A percentile compares a stretch with the other conserved stretches of the same genome.
Conservation (phyloP, 2,113 vertebrate species). For the Tiliqua scincoides region DNA sequence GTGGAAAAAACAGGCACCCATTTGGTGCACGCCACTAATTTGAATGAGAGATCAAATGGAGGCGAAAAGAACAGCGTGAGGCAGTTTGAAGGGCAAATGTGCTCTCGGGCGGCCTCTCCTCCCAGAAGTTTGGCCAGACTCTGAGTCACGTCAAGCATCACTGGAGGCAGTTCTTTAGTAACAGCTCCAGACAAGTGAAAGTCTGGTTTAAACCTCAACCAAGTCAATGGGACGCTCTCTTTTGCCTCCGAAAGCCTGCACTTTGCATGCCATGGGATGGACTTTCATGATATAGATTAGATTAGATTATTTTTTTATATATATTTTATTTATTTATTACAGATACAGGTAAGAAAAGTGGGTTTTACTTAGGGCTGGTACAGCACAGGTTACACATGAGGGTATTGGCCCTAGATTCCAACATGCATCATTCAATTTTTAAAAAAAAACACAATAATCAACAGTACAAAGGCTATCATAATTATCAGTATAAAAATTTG, state of each 20-base stretch:
- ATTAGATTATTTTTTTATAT: not conserved
- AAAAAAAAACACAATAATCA: too few species aligned
- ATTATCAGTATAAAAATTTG: too few species aligned
- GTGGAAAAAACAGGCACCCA: constrained; percentile 49
- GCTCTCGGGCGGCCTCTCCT: not conserved
- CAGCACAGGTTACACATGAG: too few species aligned
- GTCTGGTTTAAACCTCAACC: not conserved
- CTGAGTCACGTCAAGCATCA: constrained; percentile 12
- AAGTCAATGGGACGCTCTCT: not conserved
- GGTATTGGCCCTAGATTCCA: too few species aligned
- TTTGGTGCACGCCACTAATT: constrained; percentile 13
- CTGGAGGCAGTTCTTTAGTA: fast-evolving
- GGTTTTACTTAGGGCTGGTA: too few species aligned
- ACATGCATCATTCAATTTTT: too few species aligned
- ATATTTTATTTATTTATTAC: too few species aligned
- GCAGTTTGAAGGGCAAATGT: not conserved
- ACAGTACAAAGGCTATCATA: too few species aligned
- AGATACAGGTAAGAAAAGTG: too few species aligned
- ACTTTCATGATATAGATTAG: not conserved
- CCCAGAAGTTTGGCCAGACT: constrained; percentile 3
- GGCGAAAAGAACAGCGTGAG: not conserved
- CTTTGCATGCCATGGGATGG: not conserved
- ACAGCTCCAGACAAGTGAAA: fast-evolving
- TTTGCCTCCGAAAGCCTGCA: not conserved
- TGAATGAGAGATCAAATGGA: constrained; percentile 51